A percentile compares a stretch with the other conserved stretches of the same genome.
Conservation (phyloP, 2,888 invertebrate genomes). For the Heteromurus nitidus region DNA sequence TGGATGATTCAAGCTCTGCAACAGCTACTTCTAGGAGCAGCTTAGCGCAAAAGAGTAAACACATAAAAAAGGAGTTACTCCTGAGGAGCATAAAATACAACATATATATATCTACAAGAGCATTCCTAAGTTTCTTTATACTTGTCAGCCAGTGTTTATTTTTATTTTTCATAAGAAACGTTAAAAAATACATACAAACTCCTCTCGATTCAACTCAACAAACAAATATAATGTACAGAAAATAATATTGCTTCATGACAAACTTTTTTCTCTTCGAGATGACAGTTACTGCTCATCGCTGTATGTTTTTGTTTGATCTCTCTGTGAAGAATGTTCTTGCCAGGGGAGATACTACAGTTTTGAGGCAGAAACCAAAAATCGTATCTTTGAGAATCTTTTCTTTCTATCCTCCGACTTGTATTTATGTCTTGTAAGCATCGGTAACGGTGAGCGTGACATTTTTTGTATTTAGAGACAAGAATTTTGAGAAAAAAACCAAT, state of each 20-base stretch:
- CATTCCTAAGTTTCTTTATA: slow-evolving; percentile 39
- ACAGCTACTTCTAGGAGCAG: too few species aligned
- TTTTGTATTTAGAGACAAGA: slow-evolving; percentile 27
- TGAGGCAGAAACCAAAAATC: background rate
- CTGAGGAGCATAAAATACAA: too few species aligned
- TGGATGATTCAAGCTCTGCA: slow-evolving; percentile 33
- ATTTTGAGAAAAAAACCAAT: slow-evolving; percentile 44
- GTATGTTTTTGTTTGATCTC: slow-evolving; percentile 35
- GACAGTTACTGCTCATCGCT: slow-evolving; percentile 32
- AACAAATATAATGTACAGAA: slow-evolving; percentile 42
- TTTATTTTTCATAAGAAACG: slow-evolving; percentile 26
- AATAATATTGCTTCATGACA: slow-evolving; percentile 44
- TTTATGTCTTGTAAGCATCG: background rate
- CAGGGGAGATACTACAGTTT: background rate
- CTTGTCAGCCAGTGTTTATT: slow-evolving; percentile 38
- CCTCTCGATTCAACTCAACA: slow-evolving; percentile 43
- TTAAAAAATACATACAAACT: background rate
- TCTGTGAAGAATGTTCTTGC: background rate
- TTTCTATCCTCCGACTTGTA: too few species aligned
- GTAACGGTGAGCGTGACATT: slow-evolving; percentile 58
- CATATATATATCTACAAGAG: too few species aligned
- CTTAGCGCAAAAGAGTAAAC: too few species aligned
- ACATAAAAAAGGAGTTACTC: too few species aligned
- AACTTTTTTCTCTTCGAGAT: slow-evolving; percentile 30
- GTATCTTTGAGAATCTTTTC: background rate